Conservation (phyloP, 2,797 vertebrate species). For the Microtus agrestis region DNA sequence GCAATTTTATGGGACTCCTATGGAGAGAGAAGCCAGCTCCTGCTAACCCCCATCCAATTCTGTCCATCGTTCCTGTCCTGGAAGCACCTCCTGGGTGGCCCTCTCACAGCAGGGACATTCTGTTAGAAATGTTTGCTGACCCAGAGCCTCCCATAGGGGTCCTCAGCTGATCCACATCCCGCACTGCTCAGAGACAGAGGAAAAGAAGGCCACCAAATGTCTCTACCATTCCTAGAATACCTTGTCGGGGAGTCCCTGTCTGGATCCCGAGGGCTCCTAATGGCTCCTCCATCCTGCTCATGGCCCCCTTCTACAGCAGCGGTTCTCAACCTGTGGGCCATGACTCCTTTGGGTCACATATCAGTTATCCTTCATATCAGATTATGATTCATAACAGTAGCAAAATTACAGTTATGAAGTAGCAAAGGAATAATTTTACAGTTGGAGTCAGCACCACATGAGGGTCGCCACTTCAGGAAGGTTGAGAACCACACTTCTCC, state of each 20-base stretch:
- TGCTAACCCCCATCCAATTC: neutral
- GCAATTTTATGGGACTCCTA: neutral
- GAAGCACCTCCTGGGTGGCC: slow-evolving; percentile 1
- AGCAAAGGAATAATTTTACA: neutral
- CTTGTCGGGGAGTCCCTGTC: neutral
- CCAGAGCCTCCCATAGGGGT: neutral
- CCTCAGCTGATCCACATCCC: slow-evolving; percentile 18
- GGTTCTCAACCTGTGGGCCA: neutral
- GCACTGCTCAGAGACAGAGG: neutral
- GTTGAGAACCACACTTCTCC: neutral
- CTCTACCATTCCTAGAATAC: neutral
- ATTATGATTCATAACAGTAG: too few relatives aligned
- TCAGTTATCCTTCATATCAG: neutral
- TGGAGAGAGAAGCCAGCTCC: neutral
- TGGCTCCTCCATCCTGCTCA: neutral
- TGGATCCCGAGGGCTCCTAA: neutral
- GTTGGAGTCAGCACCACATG: neutral
- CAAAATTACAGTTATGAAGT: neutral
- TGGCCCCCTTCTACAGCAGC: neutral
- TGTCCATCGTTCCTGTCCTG: neutral
- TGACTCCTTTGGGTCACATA: neutral
- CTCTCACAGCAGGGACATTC: slow-evolving; percentile 52
- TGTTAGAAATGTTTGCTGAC: slow-evolving; percentile 55
- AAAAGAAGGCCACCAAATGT: neutral
- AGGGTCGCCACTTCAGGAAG: neutral